Base-by-base conservation (phyloP, 2,888 invertebrate genomes). In the Ommatoiulus sabulosus region DNA sequence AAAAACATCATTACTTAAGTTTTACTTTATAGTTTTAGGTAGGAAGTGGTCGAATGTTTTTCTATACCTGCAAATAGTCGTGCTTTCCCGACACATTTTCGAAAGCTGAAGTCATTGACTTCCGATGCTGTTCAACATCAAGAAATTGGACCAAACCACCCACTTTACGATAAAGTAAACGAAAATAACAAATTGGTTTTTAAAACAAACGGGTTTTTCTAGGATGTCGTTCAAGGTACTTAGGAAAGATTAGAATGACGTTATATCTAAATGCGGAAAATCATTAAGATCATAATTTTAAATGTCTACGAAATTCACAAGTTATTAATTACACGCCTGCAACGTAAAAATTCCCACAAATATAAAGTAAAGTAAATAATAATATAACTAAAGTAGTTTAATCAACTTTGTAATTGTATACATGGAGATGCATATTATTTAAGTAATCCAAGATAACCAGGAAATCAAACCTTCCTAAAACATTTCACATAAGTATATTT, bases 111-210 rank as follows among this genome's bases (percentile, higher is more conserved):
- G 63, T 63, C 63, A 63, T n/a, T 12, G 63, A 63, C 63, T 63
- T 63, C 10, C 4, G n/a, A n/a, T 12, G 63, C 63, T 63, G 63
- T 7, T 63, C 63, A 63, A 12, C 63, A 20, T 63, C 63, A 63
- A 63, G 63, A n/a, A 63, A 63, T 20, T n/a, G 63, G 63, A 63
- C 63, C 63, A 63, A 63, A 63, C 63, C 63, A 63, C 63, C 63
- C 63, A 63, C 63, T 63, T 63, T 63, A n/a, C 63, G 63, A 63
- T 63, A 63, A 63, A 63, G 63, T 63, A 63, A 63, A 63, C 63
- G n/a, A 3, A 63, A 52, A 6, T 63, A n/a, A 3, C 17, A n/a
- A 63, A n/a, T n/a, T 4, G 4, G n/a, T 20, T 63, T 17, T 3
- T 52, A 15, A 52, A 15, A 52, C 7, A 52, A 52, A 52, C 52